Evolutionary conservation across 2,797 vertebrate species (phyloP), one percentile per base, ranked within the genome.

Genomic region (Lagodon rhomboides): DNA sequence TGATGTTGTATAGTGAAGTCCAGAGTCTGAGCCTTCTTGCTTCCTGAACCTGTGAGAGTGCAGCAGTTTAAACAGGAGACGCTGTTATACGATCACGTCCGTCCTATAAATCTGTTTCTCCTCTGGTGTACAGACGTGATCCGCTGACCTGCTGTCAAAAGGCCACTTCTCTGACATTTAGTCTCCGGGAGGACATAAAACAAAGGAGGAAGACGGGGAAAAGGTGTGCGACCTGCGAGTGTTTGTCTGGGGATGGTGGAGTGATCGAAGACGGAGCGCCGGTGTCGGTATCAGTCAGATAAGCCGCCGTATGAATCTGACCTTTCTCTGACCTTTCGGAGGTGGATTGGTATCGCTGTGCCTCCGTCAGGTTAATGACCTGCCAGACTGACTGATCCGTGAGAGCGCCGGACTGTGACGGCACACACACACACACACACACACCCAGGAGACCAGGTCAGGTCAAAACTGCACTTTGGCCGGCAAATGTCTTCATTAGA

Each of bases 261-360:
- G 46, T 25, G 77, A 66, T 75, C 9, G 59, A 41, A 43, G 69
- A 43, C 27, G 30, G 54, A 30, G 38, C 0, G 34, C 16, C 1
- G 0, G 46, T 23, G 47, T 56, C 22, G 0, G 9, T 54, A 69
- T 79, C 71, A 41, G 47, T 82, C 81, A 27, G 64, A 88, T 49
- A 41, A 53, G 55, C 23, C 60, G 10, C 38, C 8, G 70, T 41
- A 79, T 77, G 75, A 82, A 75, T 44, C 43, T 77, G 79, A 88
- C 85, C 89, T 91, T 90, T 90, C 65, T 46, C 47, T 59, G 83
- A 88, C 82, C 88, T 90, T 90, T 74, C 4, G 71, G 13, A 49
- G 58, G 79, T 47, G 58, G 61, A 70, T 25, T 56, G 60, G 73
- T 67, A 25, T 55, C 59, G 63, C 67, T 80, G 60, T 71, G 70